phyloP scores from a whole-genome alignment of 2,113 vertebrate genomes.

The Hiodon tergisus region DNA sequence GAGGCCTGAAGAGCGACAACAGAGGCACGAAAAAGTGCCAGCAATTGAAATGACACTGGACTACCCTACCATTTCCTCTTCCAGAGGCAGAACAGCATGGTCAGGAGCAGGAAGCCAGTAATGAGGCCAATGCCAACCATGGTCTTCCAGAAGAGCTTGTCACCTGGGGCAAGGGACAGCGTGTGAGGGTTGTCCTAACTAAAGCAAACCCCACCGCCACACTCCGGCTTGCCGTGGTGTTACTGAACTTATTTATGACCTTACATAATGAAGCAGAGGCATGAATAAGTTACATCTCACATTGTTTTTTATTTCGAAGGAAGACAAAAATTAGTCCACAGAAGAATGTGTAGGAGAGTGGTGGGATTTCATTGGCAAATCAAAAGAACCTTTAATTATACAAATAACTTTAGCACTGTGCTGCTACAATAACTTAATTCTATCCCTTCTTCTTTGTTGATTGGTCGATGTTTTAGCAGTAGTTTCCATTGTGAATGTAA shows the following conservation, averaged over 20 bases:
- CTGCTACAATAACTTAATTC: no score
- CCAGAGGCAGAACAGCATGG: slow-evolving; percentile 33
- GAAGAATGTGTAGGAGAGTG: no score
- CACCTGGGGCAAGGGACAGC: slow-evolving; percentile 31
- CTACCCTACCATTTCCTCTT: slow-evolving; percentile 41
- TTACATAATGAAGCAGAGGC: no score
- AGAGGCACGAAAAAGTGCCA: not conserved
- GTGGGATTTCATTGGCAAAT: no score
- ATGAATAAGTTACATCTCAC: not conserved
- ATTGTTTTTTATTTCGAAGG: not conserved
- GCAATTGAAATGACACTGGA: rapidly evolving
- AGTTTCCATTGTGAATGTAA: no score
- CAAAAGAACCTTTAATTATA: no score
- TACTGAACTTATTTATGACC: no score
- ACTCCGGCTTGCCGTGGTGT: no score
- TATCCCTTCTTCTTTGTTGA: no score
- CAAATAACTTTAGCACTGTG: no score
- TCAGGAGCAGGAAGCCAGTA: slow-evolving; percentile 26
- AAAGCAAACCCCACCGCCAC: not conserved
- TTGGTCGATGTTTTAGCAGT: no score
- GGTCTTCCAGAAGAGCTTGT: not conserved
- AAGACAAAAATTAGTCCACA: not conserved
- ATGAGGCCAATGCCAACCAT: slow-evolving; percentile 15
- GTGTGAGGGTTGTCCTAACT: not conserved
- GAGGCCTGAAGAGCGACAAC: not conserved